Base-by-base conservation (phyloP, 2,113 vertebrate species). In the Scytalopus superciliaris region DNA sequence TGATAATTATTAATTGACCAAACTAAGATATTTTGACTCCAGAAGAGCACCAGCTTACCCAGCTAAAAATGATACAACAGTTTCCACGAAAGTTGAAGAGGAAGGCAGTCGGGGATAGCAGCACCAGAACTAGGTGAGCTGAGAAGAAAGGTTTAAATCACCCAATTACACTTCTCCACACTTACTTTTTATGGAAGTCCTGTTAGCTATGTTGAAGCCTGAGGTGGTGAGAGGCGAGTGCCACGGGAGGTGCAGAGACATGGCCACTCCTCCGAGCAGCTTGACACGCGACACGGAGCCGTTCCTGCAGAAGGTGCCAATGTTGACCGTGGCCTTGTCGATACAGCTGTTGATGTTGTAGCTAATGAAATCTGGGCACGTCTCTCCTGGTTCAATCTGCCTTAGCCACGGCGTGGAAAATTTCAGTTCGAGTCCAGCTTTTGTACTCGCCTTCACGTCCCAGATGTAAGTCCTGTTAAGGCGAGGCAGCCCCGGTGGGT, bases 261-360 rank as follows among this genome's bases (percentile, higher is more conserved):
- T 70, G 31, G 95, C 66, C 12, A 98, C 97, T 12, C 96, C 90
- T 62, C 98, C 98, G 45, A 98, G 98, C 82, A 97, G 91, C 95
- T 98, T 98, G 90, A 99, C 70, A 0, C 96, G 97, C 44, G 97
- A 98, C 78, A 99, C 97, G 0, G 98, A 94, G 86, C 99, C 99
- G 0, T 98, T 98, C 93, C 97, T 97, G 94, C 99, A 99, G 96
- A 99, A 99, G 42, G 97, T 98, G 31, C 99, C 99, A 1, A 99
- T 98, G 67, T 12, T 96, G 53, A 97, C 96, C 0, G 18, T 63
- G 4, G 98, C 96, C 1, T 16, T 10, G 7, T 98, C 98, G 1
- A 98, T 52, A 27, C 75, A 98, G 52, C 96, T 97, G 6, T 96
- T 57, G 45, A 99, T 84, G 17, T 84, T 94, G 97, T 99, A 99